A percentile compares a stretch with the other conserved stretches of the same genome.
These are phyloP conservation scores for Lymantria dispar DNA, from an alignment of 2,888 invertebrate species.

Conservation along the genomic window DNA sequence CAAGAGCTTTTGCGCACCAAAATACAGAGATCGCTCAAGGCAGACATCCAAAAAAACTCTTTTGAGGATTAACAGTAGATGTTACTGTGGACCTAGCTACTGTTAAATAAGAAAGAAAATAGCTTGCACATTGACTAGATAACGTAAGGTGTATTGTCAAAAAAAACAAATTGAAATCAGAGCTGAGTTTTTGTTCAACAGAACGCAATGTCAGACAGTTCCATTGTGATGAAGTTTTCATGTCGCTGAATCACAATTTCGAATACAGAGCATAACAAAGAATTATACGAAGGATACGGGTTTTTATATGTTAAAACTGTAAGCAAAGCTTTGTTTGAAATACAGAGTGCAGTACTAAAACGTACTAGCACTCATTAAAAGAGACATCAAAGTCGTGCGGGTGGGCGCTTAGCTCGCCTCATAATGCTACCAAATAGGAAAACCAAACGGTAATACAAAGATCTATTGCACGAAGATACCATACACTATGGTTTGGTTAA, in stretches of 20 bases:
- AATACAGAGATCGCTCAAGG: conserved; percentile 20
- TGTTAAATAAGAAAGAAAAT: conserved; percentile 21
- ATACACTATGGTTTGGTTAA: conserved; percentile 41
- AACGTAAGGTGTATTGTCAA: conserved; percentile 18
- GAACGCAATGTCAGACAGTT: conserved; percentile 27
- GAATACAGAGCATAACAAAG: conserved; percentile 17
- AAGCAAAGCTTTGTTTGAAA: conserved; percentile 33
- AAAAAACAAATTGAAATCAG: conserved; percentile 40
- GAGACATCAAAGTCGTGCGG: conserved; percentile 45
- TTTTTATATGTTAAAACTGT: conserved; percentile 9
- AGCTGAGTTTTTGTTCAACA: conserved; percentile 30
- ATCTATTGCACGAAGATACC: conserved; percentile 33
- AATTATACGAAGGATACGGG: conserved; percentile 10
- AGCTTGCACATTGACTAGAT: conserved; percentile 15
- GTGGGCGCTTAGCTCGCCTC: conserved; percentile 41
- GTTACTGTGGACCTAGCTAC: conserved; percentile 12
- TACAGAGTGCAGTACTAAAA: conserved; percentile 34
- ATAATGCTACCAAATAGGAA: conserved; percentile 32
- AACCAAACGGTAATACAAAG: conserved; percentile 31
- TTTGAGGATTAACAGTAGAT: conserved; percentile 15
- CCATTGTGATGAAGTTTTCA: conserved; percentile 13
- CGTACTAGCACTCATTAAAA: conserved; percentile 46
- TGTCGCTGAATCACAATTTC: conserved; percentile 7
- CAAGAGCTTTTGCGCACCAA: conserved; percentile 39
- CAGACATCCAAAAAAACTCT: conserved; percentile 27